These are phyloP conservation scores for Macroglossus sobrinus DNA, from an alignment of 2,113 vertebrate genomes.

Conservation along the genomic window DNA sequence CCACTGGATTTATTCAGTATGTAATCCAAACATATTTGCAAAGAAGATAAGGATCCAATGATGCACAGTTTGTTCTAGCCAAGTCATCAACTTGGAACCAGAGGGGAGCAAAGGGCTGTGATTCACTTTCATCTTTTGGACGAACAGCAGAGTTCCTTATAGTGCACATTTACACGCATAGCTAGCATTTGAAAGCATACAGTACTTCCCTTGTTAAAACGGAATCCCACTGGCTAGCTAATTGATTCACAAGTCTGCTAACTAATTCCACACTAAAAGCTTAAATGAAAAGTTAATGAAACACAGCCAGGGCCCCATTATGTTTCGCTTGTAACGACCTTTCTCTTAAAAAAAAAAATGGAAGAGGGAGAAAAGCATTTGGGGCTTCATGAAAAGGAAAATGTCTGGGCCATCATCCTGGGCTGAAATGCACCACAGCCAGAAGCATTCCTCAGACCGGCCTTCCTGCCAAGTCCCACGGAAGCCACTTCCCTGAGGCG, in stretches of 20 bases:
- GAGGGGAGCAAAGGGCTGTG: background rate
- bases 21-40: background rate
- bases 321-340: slow-evolving; percentile 23
- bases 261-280: slow-evolving; percentile 49
- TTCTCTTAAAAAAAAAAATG: background rate
- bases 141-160: background rate
- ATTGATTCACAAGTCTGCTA: slow-evolving; percentile 44
- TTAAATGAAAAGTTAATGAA: slow-evolving; percentile 61
- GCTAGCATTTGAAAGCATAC: slow-evolving; percentile 1
- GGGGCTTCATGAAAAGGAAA: background rate
- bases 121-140: background rate
- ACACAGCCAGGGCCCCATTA: slow-evolving; percentile 37
- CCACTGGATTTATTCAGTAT: background rate
- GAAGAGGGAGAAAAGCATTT: background rate
- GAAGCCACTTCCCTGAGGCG: slow-evolving; percentile 48
- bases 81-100: background rate
- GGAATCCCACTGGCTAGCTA: slow-evolving; percentile 23
- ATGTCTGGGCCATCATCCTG: background rate
- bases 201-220: slow-evolving; percentile 44
- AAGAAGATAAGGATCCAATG: background rate
- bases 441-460: slow-evolving; percentile 37
- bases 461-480: slow-evolving; percentile 43
- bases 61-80: background rate
- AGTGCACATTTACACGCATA: background rate
- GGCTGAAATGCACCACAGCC: background rate